A percentile compares a stretch with the other conserved stretches of the same genome.
phyloP scores from a whole-genome alignment of 2,113 vertebrate species.

The Lagopus leucura region DNA sequence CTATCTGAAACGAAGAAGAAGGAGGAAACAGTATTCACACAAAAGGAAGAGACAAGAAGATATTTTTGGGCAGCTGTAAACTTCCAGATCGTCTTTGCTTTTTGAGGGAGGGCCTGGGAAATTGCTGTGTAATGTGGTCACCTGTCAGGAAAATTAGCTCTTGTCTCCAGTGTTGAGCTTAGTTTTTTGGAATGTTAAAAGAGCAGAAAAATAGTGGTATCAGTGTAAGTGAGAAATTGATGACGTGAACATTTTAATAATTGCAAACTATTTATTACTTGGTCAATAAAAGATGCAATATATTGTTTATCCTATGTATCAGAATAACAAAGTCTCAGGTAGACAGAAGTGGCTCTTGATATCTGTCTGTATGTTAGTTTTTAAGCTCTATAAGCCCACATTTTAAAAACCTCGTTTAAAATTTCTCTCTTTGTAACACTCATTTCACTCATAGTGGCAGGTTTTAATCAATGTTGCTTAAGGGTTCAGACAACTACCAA shows the following conservation, averaged over 20 bases:
- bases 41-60: background rate
- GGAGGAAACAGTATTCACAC: background rate
- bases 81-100: constrained; percentile 36
- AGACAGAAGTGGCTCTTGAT: background rate
- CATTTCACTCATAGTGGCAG: background rate
- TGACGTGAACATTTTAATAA: background rate
- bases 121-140: background rate
- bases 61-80: constrained; percentile 9
- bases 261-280: background rate
- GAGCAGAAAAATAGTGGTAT: background rate
- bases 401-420: background rate
- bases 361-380: background rate
- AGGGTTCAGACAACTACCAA: background rate
- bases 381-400: background rate
- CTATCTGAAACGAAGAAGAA: background rate
- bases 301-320: background rate
- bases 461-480: background rate
- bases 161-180: background rate
- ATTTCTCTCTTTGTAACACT: background rate
- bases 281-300: background rate
- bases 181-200: background rate
- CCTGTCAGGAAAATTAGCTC: constrained; percentile 40
- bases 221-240: background rate
- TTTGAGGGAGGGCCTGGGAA: background rate
- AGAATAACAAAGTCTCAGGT: background rate